These are phyloP conservation scores for Idaea aversata DNA, from an alignment of 2,888 invertebrate genomes.

Conservation along the genomic window DNA sequence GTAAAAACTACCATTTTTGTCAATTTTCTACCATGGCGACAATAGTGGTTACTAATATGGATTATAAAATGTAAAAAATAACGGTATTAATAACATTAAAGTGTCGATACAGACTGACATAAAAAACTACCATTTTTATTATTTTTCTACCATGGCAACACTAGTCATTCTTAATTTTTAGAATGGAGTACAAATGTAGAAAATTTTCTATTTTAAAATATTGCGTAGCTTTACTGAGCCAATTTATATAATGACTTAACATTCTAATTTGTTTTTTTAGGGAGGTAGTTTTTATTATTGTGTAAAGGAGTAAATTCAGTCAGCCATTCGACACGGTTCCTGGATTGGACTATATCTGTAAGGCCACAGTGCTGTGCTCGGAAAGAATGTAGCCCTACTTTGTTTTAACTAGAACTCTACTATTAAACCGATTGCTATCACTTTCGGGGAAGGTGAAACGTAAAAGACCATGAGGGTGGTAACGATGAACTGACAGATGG, in stretches of 20 bases:
- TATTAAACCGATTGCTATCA: background rate
- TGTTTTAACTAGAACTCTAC: background rate
- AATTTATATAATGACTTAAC: conserved; percentile 1
- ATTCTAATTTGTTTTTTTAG: conserved; percentile 7
- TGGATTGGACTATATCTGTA: conserved; percentile 28
- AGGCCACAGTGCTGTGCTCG: conserved; percentile 21
- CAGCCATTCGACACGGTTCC: conserved; percentile 23
- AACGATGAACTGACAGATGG: no score
- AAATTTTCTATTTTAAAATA: background rate
- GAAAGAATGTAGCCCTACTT: background rate
- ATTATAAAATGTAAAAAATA: background rate
- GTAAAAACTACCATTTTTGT: conserved; percentile 10
- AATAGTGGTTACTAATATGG: background rate
- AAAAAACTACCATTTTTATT: background rate
- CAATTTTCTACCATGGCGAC: background rate
- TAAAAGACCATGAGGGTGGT: no score
- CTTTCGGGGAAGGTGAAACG: no score
- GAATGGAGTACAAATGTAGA: conserved; percentile 6
- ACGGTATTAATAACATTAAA: background rate
- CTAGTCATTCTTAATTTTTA: conserved; percentile 3
- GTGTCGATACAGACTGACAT: background rate
- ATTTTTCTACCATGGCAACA: background rate
- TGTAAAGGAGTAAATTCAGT: conserved; percentile 16
- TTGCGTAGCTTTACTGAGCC: conserved; percentile 1
- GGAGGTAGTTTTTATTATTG: conserved; percentile 14